These are phyloP conservation scores for Lepus timidus DNA, from an alignment of 2,113 vertebrate species.

Conservation along the genomic window DNA sequence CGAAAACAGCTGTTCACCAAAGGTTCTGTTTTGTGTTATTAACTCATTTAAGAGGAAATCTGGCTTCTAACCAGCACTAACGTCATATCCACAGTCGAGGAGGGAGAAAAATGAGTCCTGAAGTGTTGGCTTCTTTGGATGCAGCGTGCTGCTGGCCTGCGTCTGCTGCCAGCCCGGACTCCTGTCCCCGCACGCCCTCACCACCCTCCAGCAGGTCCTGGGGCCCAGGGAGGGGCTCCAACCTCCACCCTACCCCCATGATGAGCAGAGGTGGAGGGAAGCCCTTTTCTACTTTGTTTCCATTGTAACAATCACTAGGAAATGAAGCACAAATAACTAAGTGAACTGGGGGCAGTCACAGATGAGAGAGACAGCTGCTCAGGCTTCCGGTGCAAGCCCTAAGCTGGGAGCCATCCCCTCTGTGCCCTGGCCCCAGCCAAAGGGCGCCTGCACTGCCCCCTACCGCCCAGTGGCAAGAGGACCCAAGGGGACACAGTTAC, in stretches of 20 bases:
- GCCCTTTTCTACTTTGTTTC: constrained; percentile 19
- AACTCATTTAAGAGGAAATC: constrained; percentile 77
- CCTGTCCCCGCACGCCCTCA: background rate
- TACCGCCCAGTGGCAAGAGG: background rate
- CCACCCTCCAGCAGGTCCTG: background rate
- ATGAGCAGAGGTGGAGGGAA: background rate
- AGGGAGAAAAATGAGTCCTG: constrained; percentile 21
- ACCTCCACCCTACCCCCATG: background rate
- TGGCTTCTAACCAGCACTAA: constrained; percentile 69
- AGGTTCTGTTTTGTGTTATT: constrained; percentile 71
- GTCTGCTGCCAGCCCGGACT: background rate
- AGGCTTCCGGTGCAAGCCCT: background rate
- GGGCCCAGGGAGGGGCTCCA: background rate
- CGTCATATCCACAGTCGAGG: constrained; percentile 62
- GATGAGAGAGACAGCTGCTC: background rate
- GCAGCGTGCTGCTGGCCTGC: background rate
- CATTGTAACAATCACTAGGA: background rate
- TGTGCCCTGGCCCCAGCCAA: background rate
- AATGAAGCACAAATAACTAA: constrained; percentile 31
- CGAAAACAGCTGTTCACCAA: constrained; percentile 68
- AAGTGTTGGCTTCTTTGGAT: background rate
- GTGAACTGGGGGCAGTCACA: constrained; percentile 13
- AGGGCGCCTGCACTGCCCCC: background rate
- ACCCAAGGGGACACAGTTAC: background rate
- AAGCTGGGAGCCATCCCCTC: background rate